Evolutionary conservation across 37 sponge, comb jelly and placozoan genomes (phyloP), one percentile per base, ranked within the genome.

Genomic region (Ianthella basta): DNA sequence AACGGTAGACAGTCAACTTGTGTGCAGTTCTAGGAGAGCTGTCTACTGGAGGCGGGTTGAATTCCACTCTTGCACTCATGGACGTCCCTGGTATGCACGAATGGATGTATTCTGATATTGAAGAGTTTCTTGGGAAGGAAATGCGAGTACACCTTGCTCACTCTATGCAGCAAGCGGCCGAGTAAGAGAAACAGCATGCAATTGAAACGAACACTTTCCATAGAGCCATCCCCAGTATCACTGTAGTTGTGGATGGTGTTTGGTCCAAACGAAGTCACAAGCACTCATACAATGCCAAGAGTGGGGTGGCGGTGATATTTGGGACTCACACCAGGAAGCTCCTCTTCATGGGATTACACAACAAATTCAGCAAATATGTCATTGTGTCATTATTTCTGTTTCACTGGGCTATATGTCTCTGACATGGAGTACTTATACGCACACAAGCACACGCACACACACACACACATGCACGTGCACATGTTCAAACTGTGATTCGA

Each of bases 21-120:
- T 70, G 73, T 50, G 89, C 82, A 41, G 89, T 89, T 33, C 84
- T 84, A 74, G 85, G 85, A 14, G 77, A 88, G 53, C 77, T 89
- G 85, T 10, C 65, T 19, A 80, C 82, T 8, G 85, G 89, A 16
- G 89, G 82, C 32, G 82, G 89, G 34, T 44, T 89, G 44, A 29
- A 84, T 32, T 56, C 56, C 12, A 39, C 89, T 56, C 8, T 88
- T 55, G 36, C 77, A 64, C 30, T 34, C 29, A 10, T 85, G 44
- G 83, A 80, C 18, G 60, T 88, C 4, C 89, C 81, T 44, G 85
- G 74, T 39, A 88, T 88, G 81, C 12, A 60, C 10, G 74, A 83
- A 40, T 0, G 80, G 21, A 61, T 27, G 3, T 88, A 73, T 66
- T 60, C 35, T 5, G 4, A 20, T 4, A 69, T 21, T 81, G n/a